Evolutionary conservation across 2,113 vertebrate genomes (phyloP), one percentile per base, ranked within the genome.

Genomic region (Orientallactaga bullata): DNA sequence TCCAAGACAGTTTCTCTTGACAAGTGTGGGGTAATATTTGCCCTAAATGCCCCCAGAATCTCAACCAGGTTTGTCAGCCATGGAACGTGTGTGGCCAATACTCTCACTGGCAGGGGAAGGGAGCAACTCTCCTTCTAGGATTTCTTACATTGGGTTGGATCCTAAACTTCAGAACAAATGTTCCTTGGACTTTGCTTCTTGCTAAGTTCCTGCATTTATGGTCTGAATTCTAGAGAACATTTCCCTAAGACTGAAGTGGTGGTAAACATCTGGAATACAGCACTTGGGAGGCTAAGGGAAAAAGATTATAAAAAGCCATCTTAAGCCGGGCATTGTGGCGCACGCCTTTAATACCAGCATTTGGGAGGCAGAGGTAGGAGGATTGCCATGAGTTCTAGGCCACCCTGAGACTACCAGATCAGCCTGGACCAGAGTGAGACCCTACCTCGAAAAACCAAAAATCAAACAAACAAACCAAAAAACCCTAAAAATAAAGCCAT

Each of bases 101-200:
- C 18, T 58, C 60, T 0, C 12, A 61, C 39, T 21, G 26, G 32
- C 35, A 30, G 60, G 37, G 23, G 26, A 30, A 9, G 35, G 30
- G n/a, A 30, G 5, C 55, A 37, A 35, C 9, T 76, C 24, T 74
- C 65, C 30, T 76, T n/a, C 28, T 3, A 18, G 20, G 83, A 37
- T 1, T 13, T 18, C 28, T 32, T 28, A 23, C 3, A 15, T 30
- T 1, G n/a, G 5, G 10, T 1, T 65, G 24, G n/a, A 18, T 23
- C 30, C 23, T 61, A 42, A 71, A 23, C 28, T 24, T 12, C 8
- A 66, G 32, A 66, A 55, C n/a, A 42, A 11, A 32, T 23, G 11
- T 72, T 17, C 66, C 66, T 72, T 51, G 65, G 65, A n/a, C 32
- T 66, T 7, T 26, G 37, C 18, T 30, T 66, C 42, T 55, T 37